A percentile compares a stretch with the other conserved stretches of the same genome.
Conservation (phyloP, 2,113 vertebrate genomes). For the Gorsachius goisagi region DNA sequence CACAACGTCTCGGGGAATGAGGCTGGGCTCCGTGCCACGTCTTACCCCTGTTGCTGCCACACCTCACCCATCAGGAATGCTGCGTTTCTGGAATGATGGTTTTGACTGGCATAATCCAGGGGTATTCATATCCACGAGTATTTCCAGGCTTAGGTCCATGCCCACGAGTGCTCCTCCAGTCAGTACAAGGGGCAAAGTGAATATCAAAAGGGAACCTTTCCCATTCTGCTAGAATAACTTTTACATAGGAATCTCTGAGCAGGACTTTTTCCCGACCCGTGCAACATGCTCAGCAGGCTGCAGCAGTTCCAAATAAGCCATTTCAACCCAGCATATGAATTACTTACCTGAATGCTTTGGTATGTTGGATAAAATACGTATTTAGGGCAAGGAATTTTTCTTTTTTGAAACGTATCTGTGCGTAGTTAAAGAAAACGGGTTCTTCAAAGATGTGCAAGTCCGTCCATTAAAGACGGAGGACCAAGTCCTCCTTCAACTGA, state of each 20-base stretch:
- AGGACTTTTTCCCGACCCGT: not conserved
- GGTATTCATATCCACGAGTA: not conserved
- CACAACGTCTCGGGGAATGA: not conserved
- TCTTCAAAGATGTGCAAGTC: not conserved
- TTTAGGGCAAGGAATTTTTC: not conserved
- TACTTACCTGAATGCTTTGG: constrained; percentile 9
- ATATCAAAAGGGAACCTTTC: not conserved
- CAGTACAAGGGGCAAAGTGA: not conserved
- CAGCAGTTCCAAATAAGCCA: not conserved
- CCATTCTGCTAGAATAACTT: not conserved
- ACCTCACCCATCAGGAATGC: constrained; percentile 4
- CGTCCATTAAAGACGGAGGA: not conserved
- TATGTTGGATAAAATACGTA: constrained; percentile 13
- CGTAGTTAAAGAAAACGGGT: not conserved
- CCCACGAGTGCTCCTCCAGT: not conserved
- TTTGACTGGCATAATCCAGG: not conserved
- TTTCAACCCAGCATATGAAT: not conserved
- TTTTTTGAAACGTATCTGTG: not conserved
- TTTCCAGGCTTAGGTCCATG: not conserved
- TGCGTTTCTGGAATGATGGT: not conserved
- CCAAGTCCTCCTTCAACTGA: not conserved
- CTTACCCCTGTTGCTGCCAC: not conserved
- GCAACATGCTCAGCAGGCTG: not conserved
- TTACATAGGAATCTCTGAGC: not conserved
- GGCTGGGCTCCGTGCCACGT: not conserved